phyloP scores from a whole-genome alignment of 2,888 invertebrate genomes.

The Hecatera dysodea region DNA sequence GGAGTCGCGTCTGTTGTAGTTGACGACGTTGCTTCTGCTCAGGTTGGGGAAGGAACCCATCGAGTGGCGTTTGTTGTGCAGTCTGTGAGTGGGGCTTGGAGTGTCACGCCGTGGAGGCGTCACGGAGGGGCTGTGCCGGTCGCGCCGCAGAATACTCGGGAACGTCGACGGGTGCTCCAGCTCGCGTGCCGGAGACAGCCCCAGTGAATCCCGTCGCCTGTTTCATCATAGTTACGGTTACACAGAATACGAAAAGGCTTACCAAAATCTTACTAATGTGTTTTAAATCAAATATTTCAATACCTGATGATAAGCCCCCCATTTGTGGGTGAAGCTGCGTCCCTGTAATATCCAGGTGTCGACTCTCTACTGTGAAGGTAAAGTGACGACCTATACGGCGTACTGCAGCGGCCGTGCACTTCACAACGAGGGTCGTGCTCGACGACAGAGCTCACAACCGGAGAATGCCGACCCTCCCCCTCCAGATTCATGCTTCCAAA shows the following conservation, averaged over 20 bases:
- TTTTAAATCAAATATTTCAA: conserved; percentile 41
- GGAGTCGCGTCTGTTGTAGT: conserved; percentile 87
- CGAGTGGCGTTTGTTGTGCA: conserved; percentile 83
- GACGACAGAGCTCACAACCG: conserved; percentile 88
- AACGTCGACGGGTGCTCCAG: conserved; percentile 93
- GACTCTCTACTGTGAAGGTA: conserved; percentile 88
- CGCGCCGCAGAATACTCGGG: conserved; percentile 92
- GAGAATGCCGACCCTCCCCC: conserved; percentile 84
- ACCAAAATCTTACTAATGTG: neutral
- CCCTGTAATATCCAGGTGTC: conserved; percentile 91
- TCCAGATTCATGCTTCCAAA: conserved; percentile 93
- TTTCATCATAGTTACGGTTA: conserved; percentile 71
- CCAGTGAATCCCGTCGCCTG: conserved; percentile 92
- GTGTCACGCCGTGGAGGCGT: conserved; percentile 89
- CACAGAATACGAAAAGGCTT: conserved; percentile 25
- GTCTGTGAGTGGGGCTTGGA: conserved; percentile 85
- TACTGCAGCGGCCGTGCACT: conserved; percentile 92
- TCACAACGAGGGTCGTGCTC: conserved; percentile 93
- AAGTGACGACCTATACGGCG: conserved; percentile 85
- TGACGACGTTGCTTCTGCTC: conserved; percentile 82
- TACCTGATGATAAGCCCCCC: conserved; percentile 88
- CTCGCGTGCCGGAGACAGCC: conserved; percentile 90
- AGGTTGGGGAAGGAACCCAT: conserved; percentile 87
- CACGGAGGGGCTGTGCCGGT: conserved; percentile 88
- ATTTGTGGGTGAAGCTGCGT: conserved; percentile 87